Base-by-base conservation (phyloP, 2,113 vertebrate species). In the Meleagris gallopavo region DNA sequence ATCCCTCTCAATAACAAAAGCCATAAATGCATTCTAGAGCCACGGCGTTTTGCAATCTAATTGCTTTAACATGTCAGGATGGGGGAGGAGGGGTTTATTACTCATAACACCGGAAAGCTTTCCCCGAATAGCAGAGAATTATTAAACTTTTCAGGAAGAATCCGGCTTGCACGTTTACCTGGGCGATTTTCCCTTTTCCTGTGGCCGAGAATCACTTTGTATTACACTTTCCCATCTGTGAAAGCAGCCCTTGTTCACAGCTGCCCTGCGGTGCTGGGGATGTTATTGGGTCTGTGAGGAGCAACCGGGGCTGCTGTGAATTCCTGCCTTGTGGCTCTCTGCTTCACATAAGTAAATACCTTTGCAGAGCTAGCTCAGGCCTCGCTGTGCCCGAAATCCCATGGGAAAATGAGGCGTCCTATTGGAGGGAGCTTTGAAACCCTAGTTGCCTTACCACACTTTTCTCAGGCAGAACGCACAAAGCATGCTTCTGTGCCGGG, bases 301-400 rank as follows among this genome's bases (percentile, higher is more conserved):
- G 97, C 93, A 96, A 61, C 80, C 57, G 48, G 85, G 86, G 61
- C 87, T 92, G 90, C 96, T 91, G 58, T 95, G 97, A 97, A 97
- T 97, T 97, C 96, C 92, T 97, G 95, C 97, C 97, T 98, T 98
- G 97, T 96, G 96, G 96, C 88, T 94, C 85, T 92, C 86, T 36
- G 40, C 85, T 75, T 84, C 76, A 84, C 89, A 94, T 97, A 96
- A 96, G 95, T 90, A 93, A 94, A 92, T 72, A 96, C 90, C 94
- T 95, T 70, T 73, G 84, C 94, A 62, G 82, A 89, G 72, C 57
- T 94, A 82, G 83, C 69, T 15, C 52, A 45, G 66, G 91, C 90
- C 91, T 89, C 88, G 2, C 2, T 46, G 92, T 96, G 96, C 93
- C 94, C 90, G 81, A 86, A 85, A 80, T 95, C 97, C 95, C 85